phyloP scores from a whole-genome alignment of 2,113 vertebrate genomes.

The Scomber scombrus region DNA sequence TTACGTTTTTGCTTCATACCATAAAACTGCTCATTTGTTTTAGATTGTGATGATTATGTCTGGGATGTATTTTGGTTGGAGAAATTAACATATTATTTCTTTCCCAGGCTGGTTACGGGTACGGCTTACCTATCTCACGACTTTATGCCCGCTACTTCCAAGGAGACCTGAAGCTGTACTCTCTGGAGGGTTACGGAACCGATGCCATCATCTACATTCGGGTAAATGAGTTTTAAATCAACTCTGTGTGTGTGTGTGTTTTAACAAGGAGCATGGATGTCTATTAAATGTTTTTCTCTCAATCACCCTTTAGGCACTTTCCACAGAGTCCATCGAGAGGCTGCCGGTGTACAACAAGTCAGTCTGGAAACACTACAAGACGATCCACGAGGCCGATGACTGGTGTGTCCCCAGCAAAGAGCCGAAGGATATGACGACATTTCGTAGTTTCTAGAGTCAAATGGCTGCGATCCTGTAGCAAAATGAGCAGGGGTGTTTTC shows the following conservation, averaged over 20 bases:
- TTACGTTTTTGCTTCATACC: too few relatives aligned
- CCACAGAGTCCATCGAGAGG: conserved; percentile 95
- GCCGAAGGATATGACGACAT: conserved; percentile 97
- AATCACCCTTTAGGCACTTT: conserved; percentile 87
- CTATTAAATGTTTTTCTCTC: too few relatives aligned
- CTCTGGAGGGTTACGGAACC: conserved; percentile 95
- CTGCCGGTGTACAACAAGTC: conserved; percentile 98
- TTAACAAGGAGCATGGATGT: not conserved
- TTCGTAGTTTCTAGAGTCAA: conserved; percentile 88
- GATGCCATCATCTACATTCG: conserved; percentile 96
- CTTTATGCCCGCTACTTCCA: conserved; percentile 98
- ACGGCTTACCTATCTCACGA: conserved; percentile 96
- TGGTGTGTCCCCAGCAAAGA: conserved; percentile 98
- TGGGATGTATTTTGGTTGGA: not conserved
- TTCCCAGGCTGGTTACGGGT: conserved; percentile 93
- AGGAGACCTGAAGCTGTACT: conserved; percentile 97
- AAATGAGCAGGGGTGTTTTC: not conserved
- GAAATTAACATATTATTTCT: not conserved
- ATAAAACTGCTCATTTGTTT: not conserved
- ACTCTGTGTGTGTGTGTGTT: not conserved
- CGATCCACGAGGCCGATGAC: conserved; percentile 93
- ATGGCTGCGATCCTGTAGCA: not conserved
- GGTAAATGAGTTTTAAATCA: conserved; percentile 78
- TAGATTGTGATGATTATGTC: too few relatives aligned
- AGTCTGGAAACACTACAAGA: conserved; percentile 96